Conservation (phyloP, 2,113 vertebrate species). For the Carollia perspicillata region DNA sequence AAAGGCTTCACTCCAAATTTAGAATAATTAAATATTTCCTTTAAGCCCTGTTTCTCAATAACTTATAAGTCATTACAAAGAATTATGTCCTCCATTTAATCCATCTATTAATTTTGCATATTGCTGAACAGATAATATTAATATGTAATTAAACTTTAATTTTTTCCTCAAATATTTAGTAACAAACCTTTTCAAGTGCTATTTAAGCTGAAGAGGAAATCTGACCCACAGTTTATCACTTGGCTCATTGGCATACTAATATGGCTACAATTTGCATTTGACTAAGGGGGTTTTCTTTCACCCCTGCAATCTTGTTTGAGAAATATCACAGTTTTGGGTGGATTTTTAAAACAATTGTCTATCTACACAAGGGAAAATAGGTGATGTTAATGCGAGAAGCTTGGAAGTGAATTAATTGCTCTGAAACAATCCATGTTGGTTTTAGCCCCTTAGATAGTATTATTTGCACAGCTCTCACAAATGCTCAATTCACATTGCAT, state of each 20-base stretch:
- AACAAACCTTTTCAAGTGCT: slow-evolving; percentile 49
- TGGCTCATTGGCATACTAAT: slow-evolving; percentile 64
- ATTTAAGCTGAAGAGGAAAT: slow-evolving; percentile 46
- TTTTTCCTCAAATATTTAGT: slow-evolving; percentile 34
- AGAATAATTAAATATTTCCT: slow-evolving; percentile 10
- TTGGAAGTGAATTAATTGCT: slow-evolving; percentile 68
- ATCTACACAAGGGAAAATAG: slow-evolving; percentile 62
- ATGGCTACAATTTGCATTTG: slow-evolving; percentile 62
- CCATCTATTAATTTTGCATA: slow-evolving; percentile 57
- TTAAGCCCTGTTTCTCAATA: neutral
- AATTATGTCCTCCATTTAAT: slow-evolving; percentile 36
- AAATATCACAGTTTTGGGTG: slow-evolving; percentile 50
- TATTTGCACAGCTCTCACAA: slow-evolving; percentile 48
- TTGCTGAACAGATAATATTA: slow-evolving; percentile 53
- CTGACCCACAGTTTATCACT: slow-evolving; percentile 64
- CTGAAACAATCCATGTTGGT: slow-evolving; percentile 39
- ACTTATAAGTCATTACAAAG: slow-evolving; percentile 29
- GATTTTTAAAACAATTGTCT: slow-evolving; percentile 58
- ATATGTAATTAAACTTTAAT: slow-evolving; percentile 42
- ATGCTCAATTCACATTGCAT: slow-evolving; percentile 42
- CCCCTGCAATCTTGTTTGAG: slow-evolving; percentile 42
- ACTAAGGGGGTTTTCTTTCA: slow-evolving; percentile 51
- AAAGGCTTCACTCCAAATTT: slow-evolving; percentile 36
- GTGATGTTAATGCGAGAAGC: slow-evolving; percentile 47
- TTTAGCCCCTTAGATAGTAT: slow-evolving; percentile 50